Evolutionary conservation across 2,113 vertebrate species (phyloP), one percentile per base, ranked within the genome.

Genomic region (Abramis brama): DNA sequence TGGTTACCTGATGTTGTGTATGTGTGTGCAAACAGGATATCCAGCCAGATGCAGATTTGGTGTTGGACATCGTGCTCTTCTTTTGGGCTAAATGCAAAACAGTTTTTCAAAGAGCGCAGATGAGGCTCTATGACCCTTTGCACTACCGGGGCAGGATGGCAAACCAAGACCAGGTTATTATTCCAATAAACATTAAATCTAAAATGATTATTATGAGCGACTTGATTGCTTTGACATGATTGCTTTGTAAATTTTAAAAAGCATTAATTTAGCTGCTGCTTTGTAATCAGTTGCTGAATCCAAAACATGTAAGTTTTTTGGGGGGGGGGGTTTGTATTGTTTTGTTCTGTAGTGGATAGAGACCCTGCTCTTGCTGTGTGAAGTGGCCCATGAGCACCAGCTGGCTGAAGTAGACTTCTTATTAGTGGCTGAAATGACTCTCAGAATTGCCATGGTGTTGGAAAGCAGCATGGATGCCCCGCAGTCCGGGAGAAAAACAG

Each of bases 11-110:
- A 77, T 9, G 39, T 36, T 71, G 6, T 59, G 15, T 82, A 6
- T 91, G n/a, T 83, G 47, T 92, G 33, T 90, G 59, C 90, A 6
- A 88, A 45, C 47, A 98, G 97, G 91, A 91, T 87, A 74, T 92
- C 60, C 93, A 91, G 55, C 96, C 95, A n/a, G 95, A 97, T 83
- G 89, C 85, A 64, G 96, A 97, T 88, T 95, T 98, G 10, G 90
- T 96, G 87, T 80, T 95, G 92, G 95, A 96, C 88, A 85, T 94
- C 43, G 83, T 96, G 79, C 89, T 94, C 85, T 95, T 96, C 90
- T 90, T 98, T 36, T 99, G 98, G 98, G 91, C 93, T 83, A 97
- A 95, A 76, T 95, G 96, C 87, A 96, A 97, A 91, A 15, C 3
- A 0, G 94, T 93, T 83, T 90, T 97, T 87, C 94, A 95, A 83